phyloP scores from a whole-genome alignment of 2,888 invertebrate genomes.

The Apamea crenata region DNA sequence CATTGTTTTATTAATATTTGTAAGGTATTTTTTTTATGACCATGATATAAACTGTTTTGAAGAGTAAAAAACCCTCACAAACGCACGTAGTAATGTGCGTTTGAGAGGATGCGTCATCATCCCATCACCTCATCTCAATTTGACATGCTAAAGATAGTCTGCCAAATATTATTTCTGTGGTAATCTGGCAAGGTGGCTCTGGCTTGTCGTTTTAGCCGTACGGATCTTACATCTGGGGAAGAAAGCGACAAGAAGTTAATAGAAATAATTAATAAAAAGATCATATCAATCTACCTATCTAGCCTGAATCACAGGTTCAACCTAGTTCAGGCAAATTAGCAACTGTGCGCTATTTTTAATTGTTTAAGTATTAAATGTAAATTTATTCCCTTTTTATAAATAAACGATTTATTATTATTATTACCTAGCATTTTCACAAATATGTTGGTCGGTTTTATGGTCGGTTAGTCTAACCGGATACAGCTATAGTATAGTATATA shows the following conservation, averaged over 20 bases:
- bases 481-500: too few relatives aligned
- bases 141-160: slow-evolving; percentile 21
- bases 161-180: slow-evolving; percentile 39
- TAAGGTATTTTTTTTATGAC: neutral
- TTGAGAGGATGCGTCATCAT: neutral
- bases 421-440: too few relatives aligned
- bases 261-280: neutral
- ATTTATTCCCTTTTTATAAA: too few relatives aligned
- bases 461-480: too few relatives aligned
- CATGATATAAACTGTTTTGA: neutral
- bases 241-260: neutral
- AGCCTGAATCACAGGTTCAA: too few relatives aligned
- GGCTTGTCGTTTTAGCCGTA: neutral
- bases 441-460: too few relatives aligned
- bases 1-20: slow-evolving; percentile 16
- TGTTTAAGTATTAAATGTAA: too few relatives aligned
- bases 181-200: slow-evolving; percentile 11
- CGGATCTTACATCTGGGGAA: neutral
- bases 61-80: neutral
- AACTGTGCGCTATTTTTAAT: too few relatives aligned
- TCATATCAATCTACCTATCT: neutral
- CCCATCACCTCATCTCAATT: slow-evolving; percentile 21
- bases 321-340: too few relatives aligned
- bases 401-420: too few relatives aligned
- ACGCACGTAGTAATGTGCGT: neutral